Base-by-base conservation (phyloP, 2,113 vertebrate genomes). In the Perca flavescens region DNA sequence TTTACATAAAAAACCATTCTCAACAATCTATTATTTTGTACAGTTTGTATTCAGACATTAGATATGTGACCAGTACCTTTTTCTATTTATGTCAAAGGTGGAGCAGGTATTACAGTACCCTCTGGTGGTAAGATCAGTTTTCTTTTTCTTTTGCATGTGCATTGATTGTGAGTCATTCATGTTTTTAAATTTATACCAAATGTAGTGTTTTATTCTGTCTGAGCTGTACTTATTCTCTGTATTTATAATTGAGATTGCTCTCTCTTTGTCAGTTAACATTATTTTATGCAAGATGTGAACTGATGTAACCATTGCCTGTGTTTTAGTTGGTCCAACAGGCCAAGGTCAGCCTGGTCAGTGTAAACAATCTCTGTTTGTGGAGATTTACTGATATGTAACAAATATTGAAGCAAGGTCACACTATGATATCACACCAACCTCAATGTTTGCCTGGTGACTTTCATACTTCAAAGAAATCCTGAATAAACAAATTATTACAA, bases 71-170 rank as follows among this genome's bases (percentile, higher is more conserved):
- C 16, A 54, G 50, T 22, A 31, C 15, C 3, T 21, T 85, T 11
- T 0, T 57, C 14, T 79, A 3, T 76, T 56, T 70, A 4, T 66
- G 17, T 69, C 31, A 14, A 74, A 93, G 84, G 85, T 56, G 90
- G 91, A 75, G 52, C 67, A 34, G 86, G 91, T 56, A 83, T 89
- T 53, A 19, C 6, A n/a, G 36, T 1, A 0, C 90, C 88, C 0
- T 13, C 83, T 90, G 67, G 67, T 88, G 91, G 89, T 93, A 63
- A 89, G 80, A 82, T 2, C 22, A 46, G 16, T 40, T 58, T 49
- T 54, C 2, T 40, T 31, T 71, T 57, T 74, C 2, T 19, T 58
- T 50, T n/a, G 5, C 0, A 4, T 5, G 0, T 58, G 19, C 9
- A 50, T 16, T 21, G 4, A 56, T 49, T 21, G 12, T n/a, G 63